Percentiles rank a stretch among this genome's conserved stretches.
These are phyloP conservation scores for Drosophila melanica DNA, from an alignment of 1,140 invertebrate genomes.

Conservation along the genomic window DNA sequence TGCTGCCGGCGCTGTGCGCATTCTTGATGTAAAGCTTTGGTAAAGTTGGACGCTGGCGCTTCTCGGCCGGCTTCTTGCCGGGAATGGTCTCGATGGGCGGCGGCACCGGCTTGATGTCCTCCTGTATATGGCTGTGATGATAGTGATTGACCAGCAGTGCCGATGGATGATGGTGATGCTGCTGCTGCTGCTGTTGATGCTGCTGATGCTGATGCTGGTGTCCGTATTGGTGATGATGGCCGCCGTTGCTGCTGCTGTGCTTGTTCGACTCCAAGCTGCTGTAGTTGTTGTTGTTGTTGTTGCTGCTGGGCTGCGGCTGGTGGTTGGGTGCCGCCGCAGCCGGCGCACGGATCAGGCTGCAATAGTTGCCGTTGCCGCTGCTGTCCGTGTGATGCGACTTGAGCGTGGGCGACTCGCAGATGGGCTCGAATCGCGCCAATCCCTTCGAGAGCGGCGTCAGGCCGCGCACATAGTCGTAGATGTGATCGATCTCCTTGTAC, in stretches of 20 bases:
- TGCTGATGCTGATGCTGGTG: constrained; percentile 29
- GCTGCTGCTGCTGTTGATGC: constrained; percentile 27
- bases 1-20: constrained; percentile 76
- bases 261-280: constrained; percentile 82
- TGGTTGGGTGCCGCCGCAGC: constrained; percentile 29
- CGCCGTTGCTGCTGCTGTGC: constrained; percentile 77
- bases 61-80: constrained; percentile 89
- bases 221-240: constrained; percentile 40
- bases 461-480: constrained; percentile 97
- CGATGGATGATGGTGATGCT: constrained; percentile 84
- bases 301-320: constrained; percentile 34
- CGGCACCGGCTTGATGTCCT: constrained; percentile 91
- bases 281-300: constrained; percentile 76
- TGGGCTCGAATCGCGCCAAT: constrained; percentile 86
- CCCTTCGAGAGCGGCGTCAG: constrained; percentile 94
- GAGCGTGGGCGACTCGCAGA: constrained; percentile 84
- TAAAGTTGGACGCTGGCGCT: constrained; percentile 86
- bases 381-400: constrained; percentile 81
- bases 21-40: constrained; percentile 93
- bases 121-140: constrained; percentile 85
- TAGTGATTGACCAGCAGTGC: constrained; percentile 69
- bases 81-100: constrained; percentile 96
- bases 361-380: constrained; percentile 81
- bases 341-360: constrained; percentile 75
- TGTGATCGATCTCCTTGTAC: constrained; percentile 98